phyloP scores from a whole-genome alignment of 1,140 invertebrate genomes.

The Cataglyphis hispanica region DNA sequence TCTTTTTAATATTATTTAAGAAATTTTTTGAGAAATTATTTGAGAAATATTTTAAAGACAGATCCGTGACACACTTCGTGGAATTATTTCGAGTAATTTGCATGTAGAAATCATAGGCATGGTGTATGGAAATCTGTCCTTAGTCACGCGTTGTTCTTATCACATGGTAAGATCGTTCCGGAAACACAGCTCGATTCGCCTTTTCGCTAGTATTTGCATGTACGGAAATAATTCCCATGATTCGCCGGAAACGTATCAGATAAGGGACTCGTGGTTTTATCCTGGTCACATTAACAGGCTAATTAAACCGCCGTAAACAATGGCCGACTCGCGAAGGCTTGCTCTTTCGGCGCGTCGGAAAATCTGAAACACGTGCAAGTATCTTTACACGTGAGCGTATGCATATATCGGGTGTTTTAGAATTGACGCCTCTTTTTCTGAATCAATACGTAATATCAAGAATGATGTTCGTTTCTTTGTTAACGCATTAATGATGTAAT shows the following conservation, averaged over 20 bases:
- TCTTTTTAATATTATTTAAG: background rate
- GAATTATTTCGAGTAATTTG: background rate
- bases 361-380: slow-evolving; percentile 36
- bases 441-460: background rate
- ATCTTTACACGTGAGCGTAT: background rate
- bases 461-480: background rate
- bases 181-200: slow-evolving; percentile 84
- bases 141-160: slow-evolving; percentile 81
- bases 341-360: slow-evolving; percentile 61
- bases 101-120: slow-evolving; percentile 1
- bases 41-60: no score
- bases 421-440: background rate
- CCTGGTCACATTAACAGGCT: slow-evolving; percentile 72
- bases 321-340: slow-evolving; percentile 39
- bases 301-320: slow-evolving; percentile 76
- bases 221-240: slow-evolving; percentile 85
- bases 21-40: background rate
- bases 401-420: slow-evolving; percentile 23
- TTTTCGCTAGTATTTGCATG: slow-evolving; percentile 83
- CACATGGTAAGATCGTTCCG: slow-evolving; percentile 80
- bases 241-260: slow-evolving; percentile 81
- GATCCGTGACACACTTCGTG: background rate
- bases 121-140: slow-evolving; percentile 64
- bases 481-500: background rate
- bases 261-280: slow-evolving; percentile 71